Base-by-base conservation (phyloP, 1,140 invertebrate species). In the Lepidostoma basale region DNA sequence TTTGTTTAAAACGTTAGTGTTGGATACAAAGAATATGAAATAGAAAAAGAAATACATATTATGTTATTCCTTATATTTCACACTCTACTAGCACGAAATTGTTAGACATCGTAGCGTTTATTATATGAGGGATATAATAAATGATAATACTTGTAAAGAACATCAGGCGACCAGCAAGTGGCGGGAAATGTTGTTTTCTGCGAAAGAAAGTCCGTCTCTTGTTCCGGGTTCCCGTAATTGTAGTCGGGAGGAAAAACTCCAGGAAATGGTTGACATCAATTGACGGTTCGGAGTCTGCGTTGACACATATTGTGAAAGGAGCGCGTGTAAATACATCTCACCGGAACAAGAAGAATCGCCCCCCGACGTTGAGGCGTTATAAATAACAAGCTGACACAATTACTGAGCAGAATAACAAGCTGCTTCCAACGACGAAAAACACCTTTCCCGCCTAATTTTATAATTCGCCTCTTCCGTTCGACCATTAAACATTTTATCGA, bases 341-440 rank as follows among this genome's bases (percentile, higher is more conserved):
- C 12, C 0, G 28, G 52, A 56, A 36, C n/a, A 36, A 33, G 9
- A n/a, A 36, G 52, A 33, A 56, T 36, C 26, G 26, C 36, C 30
- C 22, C n/a, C 14, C 20, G 52, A 56, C 52, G 52, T 56, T 56
- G 52, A 56, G 22, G 22, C 28, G 52, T 56, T 56, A 56, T 56
- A 56, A 56, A 56, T 56, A 56, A 39, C 52, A 20, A 56, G 28
- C 30, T 56, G 52, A 56, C 52, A 56, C 30, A 56, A 28, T 56
- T 56, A 22, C 52, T 6, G 14, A 56, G 52, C 33, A 33, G 26
- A 56, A 49, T 49, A 36, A 56, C 52, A 56, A 56, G 52, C 52
- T 2, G 12, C 26, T n/a, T 18, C 16, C 36, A 56, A 56, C 52
- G 52, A 56, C 1, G 30, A 33, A 56, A 56, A 56, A 56, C 52